phyloP scores from a whole-genome alignment of 2,797 vertebrate species.

The Pangasius mekongensis region DNA sequence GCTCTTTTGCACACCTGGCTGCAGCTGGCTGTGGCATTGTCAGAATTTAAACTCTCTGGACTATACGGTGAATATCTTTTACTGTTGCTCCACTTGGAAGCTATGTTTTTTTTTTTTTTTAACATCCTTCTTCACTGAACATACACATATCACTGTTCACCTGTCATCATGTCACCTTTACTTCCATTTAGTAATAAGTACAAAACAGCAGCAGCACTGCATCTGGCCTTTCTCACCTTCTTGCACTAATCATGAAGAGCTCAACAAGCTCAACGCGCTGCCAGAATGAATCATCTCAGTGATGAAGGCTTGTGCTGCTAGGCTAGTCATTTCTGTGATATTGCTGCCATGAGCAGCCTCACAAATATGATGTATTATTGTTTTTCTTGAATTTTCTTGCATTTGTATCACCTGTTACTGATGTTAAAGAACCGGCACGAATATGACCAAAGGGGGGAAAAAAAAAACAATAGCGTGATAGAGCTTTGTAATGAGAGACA shows the following conservation, averaged over 20 bases:
- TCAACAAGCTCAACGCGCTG: too few species aligned
- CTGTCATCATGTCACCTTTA: neutral
- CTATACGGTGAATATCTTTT: too few species aligned
- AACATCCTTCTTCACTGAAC: neutral
- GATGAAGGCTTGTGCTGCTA: neutral
- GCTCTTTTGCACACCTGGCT: too few species aligned
- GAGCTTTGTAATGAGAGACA: neutral
- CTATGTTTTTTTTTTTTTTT: too few species aligned
- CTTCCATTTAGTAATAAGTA: neutral
- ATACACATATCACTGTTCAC: neutral
- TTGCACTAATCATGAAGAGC: neutral
- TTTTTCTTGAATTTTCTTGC: neutral
- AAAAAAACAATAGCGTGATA: neutral
- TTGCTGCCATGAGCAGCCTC: neutral
- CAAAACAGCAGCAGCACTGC: neutral
- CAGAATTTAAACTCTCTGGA: too few species aligned
- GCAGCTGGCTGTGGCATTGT: too few species aligned
- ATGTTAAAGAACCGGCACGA: neutral
- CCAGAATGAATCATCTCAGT: neutral
- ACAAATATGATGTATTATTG: neutral
- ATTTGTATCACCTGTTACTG: neutral
- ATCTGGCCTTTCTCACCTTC: neutral
- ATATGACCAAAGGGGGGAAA: neutral
- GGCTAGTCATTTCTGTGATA: neutral
- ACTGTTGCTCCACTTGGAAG: too few species aligned